Percentiles rank a stretch among this genome's conserved stretches.
These are phyloP conservation scores for Paraescarpia echinospica DNA, from an alignment of 1,140 invertebrate species.

Conservation along the genomic window DNA sequence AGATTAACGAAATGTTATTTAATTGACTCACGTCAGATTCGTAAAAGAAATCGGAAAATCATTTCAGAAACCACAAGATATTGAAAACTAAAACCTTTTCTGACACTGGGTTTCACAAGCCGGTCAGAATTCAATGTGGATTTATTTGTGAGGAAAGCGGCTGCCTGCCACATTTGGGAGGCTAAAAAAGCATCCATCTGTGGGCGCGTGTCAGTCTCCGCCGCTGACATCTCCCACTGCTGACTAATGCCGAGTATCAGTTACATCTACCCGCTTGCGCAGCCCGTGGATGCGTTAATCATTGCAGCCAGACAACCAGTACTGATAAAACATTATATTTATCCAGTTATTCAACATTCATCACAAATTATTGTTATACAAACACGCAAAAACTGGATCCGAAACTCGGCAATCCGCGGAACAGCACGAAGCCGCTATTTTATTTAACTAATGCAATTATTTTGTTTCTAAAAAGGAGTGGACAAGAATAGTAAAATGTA, in stretches of 20 bases:
- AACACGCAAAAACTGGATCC: not conserved
- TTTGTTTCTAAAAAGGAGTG: not conserved
- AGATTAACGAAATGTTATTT: too few species aligned
- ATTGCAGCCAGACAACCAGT: not conserved
- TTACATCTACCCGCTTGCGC: not conserved
- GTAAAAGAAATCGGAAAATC: too few species aligned
- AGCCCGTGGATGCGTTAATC: not conserved
- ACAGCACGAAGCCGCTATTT: not conserved
- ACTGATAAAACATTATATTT: not conserved
- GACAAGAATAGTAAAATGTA: not conserved
- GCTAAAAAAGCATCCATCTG: not conserved
- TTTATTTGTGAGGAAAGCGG: not conserved
- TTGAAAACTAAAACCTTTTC: too few species aligned
- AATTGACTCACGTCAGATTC: too few species aligned
- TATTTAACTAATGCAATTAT: not conserved
- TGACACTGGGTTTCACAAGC: not conserved
- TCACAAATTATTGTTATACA: not conserved
- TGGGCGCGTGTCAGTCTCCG: not conserved
- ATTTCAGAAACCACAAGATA: too few species aligned
- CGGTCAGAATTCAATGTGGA: not conserved
- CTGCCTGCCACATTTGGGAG: not conserved
- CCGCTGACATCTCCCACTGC: not conserved
- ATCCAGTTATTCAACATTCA: not conserved
- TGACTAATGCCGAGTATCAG: not conserved
- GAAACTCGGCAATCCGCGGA: not conserved